Evolutionary conservation across 1,140 invertebrate species (phyloP).

Genomic region (Drosophila nigrodunni): DNA sequence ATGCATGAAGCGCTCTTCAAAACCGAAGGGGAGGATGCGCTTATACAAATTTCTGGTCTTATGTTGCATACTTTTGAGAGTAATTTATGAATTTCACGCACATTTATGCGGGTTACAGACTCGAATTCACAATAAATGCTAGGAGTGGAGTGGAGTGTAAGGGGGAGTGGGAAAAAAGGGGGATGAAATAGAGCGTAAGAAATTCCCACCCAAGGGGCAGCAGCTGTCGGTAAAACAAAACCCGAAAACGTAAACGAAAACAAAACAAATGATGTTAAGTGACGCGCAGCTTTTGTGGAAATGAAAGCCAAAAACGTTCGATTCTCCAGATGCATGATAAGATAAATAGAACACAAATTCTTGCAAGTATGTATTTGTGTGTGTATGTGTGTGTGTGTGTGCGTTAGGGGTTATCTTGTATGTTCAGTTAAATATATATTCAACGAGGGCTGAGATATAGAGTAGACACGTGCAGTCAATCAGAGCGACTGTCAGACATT

Average conservation of each 20-base stretch:
- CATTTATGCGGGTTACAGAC: constrained; percentile 40
- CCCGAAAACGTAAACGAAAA: constrained; percentile 31
- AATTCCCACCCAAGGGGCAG: constrained; percentile 22
- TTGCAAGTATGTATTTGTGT: not conserved
- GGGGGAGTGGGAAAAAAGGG: not conserved
- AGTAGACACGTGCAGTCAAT: constrained; percentile 46
- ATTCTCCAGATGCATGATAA: constrained; percentile 69
- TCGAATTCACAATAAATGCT: constrained; percentile 6
- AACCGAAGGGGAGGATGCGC: constrained; percentile 42
- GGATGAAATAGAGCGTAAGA: constrained; percentile 45
- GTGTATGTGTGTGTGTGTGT: constrained; percentile 10
- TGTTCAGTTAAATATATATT: constrained; percentile 4
- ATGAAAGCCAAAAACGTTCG: constrained; percentile 70
- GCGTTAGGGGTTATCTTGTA: constrained; percentile 3
- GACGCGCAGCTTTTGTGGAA: constrained; percentile 78
- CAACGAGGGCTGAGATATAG: constrained; percentile 6
- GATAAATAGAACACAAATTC: constrained; percentile 74
- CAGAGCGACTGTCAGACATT: constrained; percentile 8
- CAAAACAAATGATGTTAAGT: constrained; percentile 80
- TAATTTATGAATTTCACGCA: constrained; percentile 80
- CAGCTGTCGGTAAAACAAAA: constrained; percentile 56
- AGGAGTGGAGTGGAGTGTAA: not conserved
- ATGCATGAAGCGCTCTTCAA: constrained; percentile 4
- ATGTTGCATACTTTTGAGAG: constrained; percentile 77
- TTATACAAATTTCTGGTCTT: constrained; percentile 79